Evolutionary conservation across 2,113 vertebrate genomes (phyloP).

Genomic region (Mirza zaza): DNA sequence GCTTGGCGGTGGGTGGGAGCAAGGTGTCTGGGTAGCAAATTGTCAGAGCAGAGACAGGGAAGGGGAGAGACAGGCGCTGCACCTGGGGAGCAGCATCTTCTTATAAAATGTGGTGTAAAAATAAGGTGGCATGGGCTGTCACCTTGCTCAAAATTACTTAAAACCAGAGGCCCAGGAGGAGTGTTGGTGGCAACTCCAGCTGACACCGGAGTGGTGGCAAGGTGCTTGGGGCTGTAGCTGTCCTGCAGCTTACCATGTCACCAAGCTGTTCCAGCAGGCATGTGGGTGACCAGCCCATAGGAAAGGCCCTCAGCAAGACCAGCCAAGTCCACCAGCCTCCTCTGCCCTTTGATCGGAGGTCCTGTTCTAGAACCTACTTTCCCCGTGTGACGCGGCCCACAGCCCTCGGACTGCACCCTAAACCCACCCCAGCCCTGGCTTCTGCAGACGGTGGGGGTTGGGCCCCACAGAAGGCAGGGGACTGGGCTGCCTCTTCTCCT

Average conservation of each 20-base stretch:
- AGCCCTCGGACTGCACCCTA: rapidly evolving
- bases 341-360: too few relatives aligned
- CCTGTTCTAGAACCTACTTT: not conserved
- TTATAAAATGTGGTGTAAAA: rapidly evolving
- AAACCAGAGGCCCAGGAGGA: not conserved
- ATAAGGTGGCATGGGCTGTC: not conserved
- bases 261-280: too few relatives aligned
- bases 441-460: not conserved
- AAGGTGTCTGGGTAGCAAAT: not conserved
- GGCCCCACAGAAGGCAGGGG: too few relatives aligned
- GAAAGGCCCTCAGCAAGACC: too few relatives aligned
- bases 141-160: too few relatives aligned
- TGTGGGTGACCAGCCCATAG: too few relatives aligned
- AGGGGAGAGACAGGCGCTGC: not conserved
- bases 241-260: too few relatives aligned
- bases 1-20: not conserved
- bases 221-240: rapidly evolving
- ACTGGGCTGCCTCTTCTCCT: too few relatives aligned
- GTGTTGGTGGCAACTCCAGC: not conserved
- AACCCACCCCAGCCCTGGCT: too few relatives aligned
- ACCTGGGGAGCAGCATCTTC: too few relatives aligned
- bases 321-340: too few relatives aligned
- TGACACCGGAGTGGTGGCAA: rapidly evolving
- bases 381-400: rapidly evolving
- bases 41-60: too few relatives aligned